Evolutionary conservation across 2,113 vertebrate genomes (phyloP).

Genomic region (Gymnorhina tibicen): DNA sequence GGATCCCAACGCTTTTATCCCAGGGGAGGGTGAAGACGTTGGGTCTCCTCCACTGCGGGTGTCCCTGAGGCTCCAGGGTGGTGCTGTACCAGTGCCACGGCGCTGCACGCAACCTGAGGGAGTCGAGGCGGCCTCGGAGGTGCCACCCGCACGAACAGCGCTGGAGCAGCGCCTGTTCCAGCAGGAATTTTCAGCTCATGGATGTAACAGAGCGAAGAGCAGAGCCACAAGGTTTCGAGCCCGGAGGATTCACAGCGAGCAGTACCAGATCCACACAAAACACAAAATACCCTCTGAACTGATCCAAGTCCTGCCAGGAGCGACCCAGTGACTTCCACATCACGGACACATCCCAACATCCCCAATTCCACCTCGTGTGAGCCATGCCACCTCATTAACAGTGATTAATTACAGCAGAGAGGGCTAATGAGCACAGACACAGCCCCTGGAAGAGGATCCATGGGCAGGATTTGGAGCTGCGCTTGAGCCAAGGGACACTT

Average conservation of each 20-base stretch:
- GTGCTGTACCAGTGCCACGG: accelerated
- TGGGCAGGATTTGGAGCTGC: accelerated
- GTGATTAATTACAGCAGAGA: neutral
- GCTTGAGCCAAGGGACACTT: neutral
- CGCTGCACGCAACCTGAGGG: accelerated
- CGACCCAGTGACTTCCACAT: accelerated
- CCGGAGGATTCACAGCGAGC: accelerated
- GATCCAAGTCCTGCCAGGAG: neutral
- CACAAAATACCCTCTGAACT: accelerated
- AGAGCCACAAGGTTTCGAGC: neutral
- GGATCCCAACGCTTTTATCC: neutral
- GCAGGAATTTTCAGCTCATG: accelerated
- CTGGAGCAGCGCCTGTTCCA: neutral
- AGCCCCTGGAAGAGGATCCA: accelerated
- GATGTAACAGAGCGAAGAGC: accelerated
- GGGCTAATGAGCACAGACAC: accelerated
- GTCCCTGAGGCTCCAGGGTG: accelerated
- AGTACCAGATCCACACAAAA: accelerated
- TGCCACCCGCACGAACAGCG: accelerated
- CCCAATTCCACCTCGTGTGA: accelerated
- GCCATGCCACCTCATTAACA: neutral
- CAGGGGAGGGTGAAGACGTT: accelerated
- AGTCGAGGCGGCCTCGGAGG: accelerated
- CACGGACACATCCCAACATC: neutral
- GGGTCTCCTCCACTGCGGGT: accelerated